These are phyloP conservation scores for Sebastes dallii DNA, from an alignment of 2,797 vertebrate genomes.

Conservation along the genomic window DNA sequence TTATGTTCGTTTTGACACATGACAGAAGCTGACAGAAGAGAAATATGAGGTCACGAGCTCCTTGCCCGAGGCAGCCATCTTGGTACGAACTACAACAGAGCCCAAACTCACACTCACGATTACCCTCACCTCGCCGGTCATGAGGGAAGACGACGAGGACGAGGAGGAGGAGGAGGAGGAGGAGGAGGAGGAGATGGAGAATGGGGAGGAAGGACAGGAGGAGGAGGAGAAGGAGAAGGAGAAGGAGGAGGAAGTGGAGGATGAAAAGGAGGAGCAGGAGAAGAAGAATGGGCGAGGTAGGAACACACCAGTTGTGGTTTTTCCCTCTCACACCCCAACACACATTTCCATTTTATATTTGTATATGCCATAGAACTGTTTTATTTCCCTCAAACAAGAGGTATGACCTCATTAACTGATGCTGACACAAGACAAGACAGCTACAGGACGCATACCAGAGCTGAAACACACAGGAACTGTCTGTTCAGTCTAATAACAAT, in stretches of 20 bases:
- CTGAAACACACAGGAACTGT: slow-evolving; percentile 3
- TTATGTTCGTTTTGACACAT: slow-evolving; percentile 58
- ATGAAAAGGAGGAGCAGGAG: slow-evolving; percentile 40
- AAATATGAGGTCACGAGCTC: slow-evolving; percentile 92
- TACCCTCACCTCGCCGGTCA: slow-evolving; percentile 93
- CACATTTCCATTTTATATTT: background rate
- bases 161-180: slow-evolving; percentile 76
- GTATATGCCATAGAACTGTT: background rate
- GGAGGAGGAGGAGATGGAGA: slow-evolving; percentile 12
- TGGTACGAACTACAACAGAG: slow-evolving; percentile 90
- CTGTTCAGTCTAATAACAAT: slow-evolving; percentile 7
- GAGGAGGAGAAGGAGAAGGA: slow-evolving; percentile 16
- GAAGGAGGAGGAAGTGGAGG: background rate
- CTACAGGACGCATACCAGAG: slow-evolving; percentile 2
- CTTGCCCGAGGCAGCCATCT: slow-evolving; percentile 91
- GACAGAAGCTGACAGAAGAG: slow-evolving; percentile 96
- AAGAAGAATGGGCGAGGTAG: slow-evolving; percentile 67
- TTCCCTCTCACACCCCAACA: background rate
- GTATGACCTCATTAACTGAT: slow-evolving; percentile 23
- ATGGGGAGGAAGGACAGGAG: slow-evolving; percentile 9
- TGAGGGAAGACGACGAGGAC: slow-evolving; percentile 89
- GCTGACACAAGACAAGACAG: slow-evolving; percentile 29
- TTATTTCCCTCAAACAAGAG: slow-evolving; percentile 15
- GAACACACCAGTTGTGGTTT: slow-evolving; percentile 15
- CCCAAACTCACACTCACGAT: slow-evolving; percentile 95